Evolutionary conservation across 1,140 invertebrate genomes (phyloP), one percentile per base, ranked within the genome.

Genomic region (Teleogryllus occipitalis): DNA sequence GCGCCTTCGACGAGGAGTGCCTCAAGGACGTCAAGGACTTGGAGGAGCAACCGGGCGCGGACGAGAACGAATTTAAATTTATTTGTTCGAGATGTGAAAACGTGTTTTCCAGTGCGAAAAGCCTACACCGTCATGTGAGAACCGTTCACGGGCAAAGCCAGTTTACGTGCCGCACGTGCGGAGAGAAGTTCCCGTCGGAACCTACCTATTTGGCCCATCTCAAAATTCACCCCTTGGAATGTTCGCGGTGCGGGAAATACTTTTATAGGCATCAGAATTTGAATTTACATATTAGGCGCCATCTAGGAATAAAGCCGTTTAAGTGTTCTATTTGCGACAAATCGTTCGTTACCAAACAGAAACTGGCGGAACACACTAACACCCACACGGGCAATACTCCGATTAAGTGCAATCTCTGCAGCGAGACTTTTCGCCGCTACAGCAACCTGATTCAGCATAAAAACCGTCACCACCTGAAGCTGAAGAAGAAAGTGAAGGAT

Each of bases 381-480:
- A 90, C 92, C 48, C 95, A 97, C 84, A 94, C 94, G 0, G 93
- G 94, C 0, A 91, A 93, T 80, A 91, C 93, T 47, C 94, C 94
- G 0, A 90, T 95, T 4, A 94, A 94, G 83, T 97, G 95, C 85
- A 90, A 90, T 47, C 87, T 94, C 81, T 97, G 95, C 84, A 91
- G 93, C 82, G 92, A 94, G 84, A 92, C 91, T n/a, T 97, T 96
- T 85, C 90, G 93, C 39, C 89, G 95, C 18, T 92, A 95, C 85
- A 95, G 94, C 78, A 96, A 95, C 85, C 89, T 96, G 82, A 93
- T 94, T 15, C 94, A 95, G 83, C 95, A 97, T 85, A 92, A 93
- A 82, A 94, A 92, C 82, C 86, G 89, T 8, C 90, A 91, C 84
- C 92, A 92, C 83, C 87, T 92, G 21, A 89, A 92, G 81, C 87